Percentiles rank a stretch among this genome's conserved stretches.
Conservation (phyloP, 2,888 invertebrate species). For the Reticulitermes lucifugus region DNA sequence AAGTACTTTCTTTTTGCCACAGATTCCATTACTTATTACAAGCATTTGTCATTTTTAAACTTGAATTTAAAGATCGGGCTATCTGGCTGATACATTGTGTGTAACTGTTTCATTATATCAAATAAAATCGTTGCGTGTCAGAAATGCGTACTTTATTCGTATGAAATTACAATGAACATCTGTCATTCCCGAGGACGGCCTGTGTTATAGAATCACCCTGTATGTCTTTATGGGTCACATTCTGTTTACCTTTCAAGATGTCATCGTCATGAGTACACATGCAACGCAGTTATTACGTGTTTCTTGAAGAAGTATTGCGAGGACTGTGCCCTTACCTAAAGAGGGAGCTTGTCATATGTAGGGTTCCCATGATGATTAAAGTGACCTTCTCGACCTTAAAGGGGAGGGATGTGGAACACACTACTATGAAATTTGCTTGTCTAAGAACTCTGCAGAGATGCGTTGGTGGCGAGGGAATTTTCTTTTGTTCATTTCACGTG, state of each 20-base stretch:
- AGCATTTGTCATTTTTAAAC: too few relatives aligned
- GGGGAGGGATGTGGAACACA: conserved; percentile 9
- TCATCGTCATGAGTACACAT: conserved; percentile 2
- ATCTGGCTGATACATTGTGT: too few relatives aligned
- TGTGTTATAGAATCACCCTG: background rate
- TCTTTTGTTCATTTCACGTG: background rate
- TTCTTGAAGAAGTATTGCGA: background rate
- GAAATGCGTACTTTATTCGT: too few relatives aligned
- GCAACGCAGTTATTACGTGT: conserved; percentile 20
- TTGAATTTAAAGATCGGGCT: too few relatives aligned
- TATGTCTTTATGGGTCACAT: background rate
- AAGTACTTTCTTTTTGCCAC: too few relatives aligned
- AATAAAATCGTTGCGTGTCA: too few relatives aligned
- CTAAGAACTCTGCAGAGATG: background rate
- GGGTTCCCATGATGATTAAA: conserved; percentile 27
- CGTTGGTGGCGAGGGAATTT: background rate
- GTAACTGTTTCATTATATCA: too few relatives aligned
- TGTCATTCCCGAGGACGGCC: background rate
- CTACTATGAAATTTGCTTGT: background rate
- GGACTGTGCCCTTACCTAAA: background rate
- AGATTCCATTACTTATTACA: too few relatives aligned
- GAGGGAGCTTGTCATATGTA: background rate
- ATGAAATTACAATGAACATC: too few relatives aligned
- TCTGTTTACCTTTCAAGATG: background rate
- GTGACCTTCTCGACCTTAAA: conserved; percentile 10